phyloP scores from a whole-genome alignment of 2,797 vertebrate species.

The Lacerta bilineata region DNA sequence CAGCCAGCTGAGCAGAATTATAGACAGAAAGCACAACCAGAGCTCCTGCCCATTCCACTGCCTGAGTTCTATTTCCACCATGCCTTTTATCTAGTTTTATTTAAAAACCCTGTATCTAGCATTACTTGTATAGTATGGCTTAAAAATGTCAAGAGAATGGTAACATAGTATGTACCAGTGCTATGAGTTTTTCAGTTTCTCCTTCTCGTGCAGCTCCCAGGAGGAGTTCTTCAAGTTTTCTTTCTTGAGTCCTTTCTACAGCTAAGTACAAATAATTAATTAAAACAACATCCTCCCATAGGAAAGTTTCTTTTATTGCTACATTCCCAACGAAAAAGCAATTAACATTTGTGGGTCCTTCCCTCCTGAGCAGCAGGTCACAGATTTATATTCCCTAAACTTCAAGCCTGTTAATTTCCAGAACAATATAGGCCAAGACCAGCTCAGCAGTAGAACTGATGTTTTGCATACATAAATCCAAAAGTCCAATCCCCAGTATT shows the following conservation, averaged over 20 bases:
- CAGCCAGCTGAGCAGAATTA: neutral
- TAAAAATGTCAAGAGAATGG: neutral
- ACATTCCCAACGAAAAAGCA: neutral
- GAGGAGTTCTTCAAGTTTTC: conserved; percentile 87
- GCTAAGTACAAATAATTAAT: conserved; percentile 76
- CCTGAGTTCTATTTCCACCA: neutral
- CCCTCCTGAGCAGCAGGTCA: neutral
- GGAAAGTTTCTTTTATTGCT: neutral
- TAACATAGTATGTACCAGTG: conserved; percentile 83
- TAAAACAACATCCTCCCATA: conserved; percentile 22
- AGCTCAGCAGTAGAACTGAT: neutral
- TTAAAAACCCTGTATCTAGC: neutral
- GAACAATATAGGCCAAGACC: neutral
- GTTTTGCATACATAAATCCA: neutral
- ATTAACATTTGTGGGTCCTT: neutral
- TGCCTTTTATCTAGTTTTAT: neutral
- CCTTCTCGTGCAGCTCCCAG: conserved; percentile 90
- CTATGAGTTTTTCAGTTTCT: conserved; percentile 80
- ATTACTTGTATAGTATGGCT: neutral
- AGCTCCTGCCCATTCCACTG: neutral
- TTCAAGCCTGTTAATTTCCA: conserved; percentile 1
- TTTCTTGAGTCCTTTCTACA: conserved; percentile 89
- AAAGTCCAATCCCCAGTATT: neutral
- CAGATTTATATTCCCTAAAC: neutral
- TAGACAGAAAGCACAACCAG: neutral